Evolutionary conservation across 2,113 vertebrate genomes (phyloP), one percentile per base, ranked within the genome.

Genomic region (Ciconia boyciana): DNA sequence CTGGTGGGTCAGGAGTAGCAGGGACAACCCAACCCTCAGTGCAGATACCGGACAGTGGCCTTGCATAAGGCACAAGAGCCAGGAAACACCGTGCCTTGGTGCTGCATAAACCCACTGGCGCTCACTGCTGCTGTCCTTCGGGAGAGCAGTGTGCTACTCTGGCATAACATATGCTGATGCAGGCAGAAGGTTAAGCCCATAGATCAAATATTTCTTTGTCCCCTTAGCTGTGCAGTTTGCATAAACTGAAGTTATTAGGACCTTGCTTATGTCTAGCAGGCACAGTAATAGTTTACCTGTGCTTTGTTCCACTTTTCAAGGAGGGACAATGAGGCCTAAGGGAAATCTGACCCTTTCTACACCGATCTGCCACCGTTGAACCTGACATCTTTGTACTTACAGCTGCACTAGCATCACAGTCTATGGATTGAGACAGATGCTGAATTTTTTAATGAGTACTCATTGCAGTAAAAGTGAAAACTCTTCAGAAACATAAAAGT

Each of bases 51-150:
- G 48, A 5, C 11, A 10, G 61, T 13, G 41, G 44, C 43, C 71
- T 39, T 39, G 32, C 26, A 13, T 18, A 8, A 46, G 16, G 54
- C 54, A 24, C 36, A 52, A 61, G 41, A 80, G 32, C 28, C 48
- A 39, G 79, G 39, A 64, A 60, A 55, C 25, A 9, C 14, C 0
- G 0, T 55, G 68, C 17, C 44, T n/a, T 31, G 26, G 68, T 41
- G 31, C 21, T 21, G 41, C 52, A 17, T 14, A 90, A 61, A 17
- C 21, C 36, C 13, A 3, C 25, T 31, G 86, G 16, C 1, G 2
- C 49, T 82, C n/a, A 28, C 52, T 55, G 78, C 46, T n/a, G 36
- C 68, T 65, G 74, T 39, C 49, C 58, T 60, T 87, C 11, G 41
- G 74, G 11, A 62, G 52, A 49, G 43, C 32, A 21, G n/a, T 0